phyloP scores from a whole-genome alignment of 2,113 vertebrate genomes.

The Coptodon bakossiorum region DNA sequence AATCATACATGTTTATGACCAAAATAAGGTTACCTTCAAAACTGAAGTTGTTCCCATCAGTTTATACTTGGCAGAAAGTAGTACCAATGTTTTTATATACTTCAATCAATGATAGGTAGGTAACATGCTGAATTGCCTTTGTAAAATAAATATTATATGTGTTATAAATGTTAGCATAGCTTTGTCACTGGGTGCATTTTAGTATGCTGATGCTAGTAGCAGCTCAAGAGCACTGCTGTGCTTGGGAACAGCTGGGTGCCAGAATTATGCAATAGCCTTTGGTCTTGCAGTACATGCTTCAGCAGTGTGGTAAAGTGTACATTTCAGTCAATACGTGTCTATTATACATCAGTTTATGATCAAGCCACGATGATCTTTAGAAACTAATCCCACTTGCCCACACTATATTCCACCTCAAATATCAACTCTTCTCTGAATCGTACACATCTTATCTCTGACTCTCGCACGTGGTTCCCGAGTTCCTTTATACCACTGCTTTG shows the following conservation, averaged over 20 bases:
- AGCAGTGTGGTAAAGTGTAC: not conserved
- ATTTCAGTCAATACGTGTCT: not conserved
- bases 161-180: not conserved
- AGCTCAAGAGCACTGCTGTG: not conserved
- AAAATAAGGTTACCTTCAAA: not conserved
- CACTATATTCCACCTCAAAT: not conserved
- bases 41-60: not conserved
- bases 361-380: not conserved
- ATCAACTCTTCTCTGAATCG: slow-evolving; percentile 1
- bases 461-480: not conserved
- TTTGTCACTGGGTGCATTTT: not conserved
- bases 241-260: not conserved
- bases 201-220: not conserved
- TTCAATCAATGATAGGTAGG: not conserved
- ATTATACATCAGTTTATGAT: not conserved
- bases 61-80: not conserved
- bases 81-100: not conserved
- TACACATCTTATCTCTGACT: slow-evolving; percentile 16
- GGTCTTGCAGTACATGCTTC: not conserved
- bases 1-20: not conserved
- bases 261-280: not conserved
- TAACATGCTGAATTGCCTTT: not conserved
- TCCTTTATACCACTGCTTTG: slow-evolving; percentile 19
- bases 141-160: not conserved
- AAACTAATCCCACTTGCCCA: not conserved